These are phyloP conservation scores for Piprites chloris DNA, from an alignment of 2,113 vertebrate genomes.

Conservation along the genomic window DNA sequence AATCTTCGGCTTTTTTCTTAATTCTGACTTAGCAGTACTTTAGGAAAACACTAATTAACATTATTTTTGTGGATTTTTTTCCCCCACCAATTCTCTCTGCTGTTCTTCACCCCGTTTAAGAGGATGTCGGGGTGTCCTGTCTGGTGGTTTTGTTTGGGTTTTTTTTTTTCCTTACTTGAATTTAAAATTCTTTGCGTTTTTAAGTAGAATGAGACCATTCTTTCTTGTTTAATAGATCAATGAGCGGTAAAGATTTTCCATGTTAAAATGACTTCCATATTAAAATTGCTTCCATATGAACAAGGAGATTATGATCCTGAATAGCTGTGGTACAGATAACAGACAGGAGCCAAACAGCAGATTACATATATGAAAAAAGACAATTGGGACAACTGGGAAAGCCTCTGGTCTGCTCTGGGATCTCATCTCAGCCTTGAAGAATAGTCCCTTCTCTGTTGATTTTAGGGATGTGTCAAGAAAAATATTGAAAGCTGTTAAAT, in stretches of 20 bases:
- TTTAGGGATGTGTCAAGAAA: background rate
- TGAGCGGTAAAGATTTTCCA: background rate
- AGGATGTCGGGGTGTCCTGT: background rate
- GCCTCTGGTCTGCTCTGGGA: background rate
- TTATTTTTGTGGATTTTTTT: background rate
- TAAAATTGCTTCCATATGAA: background rate
- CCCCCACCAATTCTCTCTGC: background rate
- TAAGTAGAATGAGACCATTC: background rate
- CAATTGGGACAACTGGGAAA: rapidly evolving
- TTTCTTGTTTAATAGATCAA: background rate
- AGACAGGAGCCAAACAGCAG: background rate
- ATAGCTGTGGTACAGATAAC: background rate
- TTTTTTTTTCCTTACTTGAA: background rate
- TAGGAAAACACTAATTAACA: background rate
- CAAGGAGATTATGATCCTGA: background rate
- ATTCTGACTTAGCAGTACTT: background rate
- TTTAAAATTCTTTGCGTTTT: background rate
- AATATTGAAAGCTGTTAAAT: background rate
- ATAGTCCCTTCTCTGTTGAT: background rate
- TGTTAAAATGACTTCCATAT: background rate
- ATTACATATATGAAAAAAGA: background rate
- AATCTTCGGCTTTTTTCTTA: background rate
- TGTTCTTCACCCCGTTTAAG: background rate
- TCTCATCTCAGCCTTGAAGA: background rate
- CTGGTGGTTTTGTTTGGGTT: background rate